A percentile compares a stretch with the other conserved stretches of the same genome.
These are phyloP conservation scores for Copidosoma floridanum DNA, from an alignment of 1,140 invertebrate species.

Conservation along the genomic window DNA sequence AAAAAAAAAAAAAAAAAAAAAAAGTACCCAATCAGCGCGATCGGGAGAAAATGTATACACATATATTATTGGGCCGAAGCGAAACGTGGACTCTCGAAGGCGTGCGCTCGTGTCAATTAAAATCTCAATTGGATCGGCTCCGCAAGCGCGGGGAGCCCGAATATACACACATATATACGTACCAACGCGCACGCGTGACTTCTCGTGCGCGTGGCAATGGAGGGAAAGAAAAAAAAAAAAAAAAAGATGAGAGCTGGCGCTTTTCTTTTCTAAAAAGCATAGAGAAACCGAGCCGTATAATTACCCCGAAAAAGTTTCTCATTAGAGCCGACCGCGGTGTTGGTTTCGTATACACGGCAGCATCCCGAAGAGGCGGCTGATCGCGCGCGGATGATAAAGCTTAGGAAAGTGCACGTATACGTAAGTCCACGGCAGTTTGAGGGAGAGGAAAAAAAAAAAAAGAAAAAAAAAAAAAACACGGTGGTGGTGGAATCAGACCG, in stretches of 20 bases:
- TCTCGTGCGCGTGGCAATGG: background rate
- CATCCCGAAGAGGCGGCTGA: no score
- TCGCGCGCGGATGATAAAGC: background rate
- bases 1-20: no score
- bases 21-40: background rate
- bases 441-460: no score
- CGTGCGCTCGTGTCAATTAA: constrained; percentile 21
- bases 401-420: constrained; percentile 11
- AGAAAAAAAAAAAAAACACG: no score
- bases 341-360: no score
- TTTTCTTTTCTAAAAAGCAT: constrained; percentile 12
- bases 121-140: constrained; percentile 18
- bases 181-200: background rate
- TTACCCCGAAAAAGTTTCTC: constrained; percentile 23
- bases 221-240: no score
- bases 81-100: constrained; percentile 1
- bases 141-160: background rate
- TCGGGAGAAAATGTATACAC: background rate
- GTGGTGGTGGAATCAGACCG: constrained; percentile 32
- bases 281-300: background rate
- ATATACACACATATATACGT: background rate
- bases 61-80: constrained; percentile 5
- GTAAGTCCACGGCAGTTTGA: no score
- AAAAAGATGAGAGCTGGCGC: no score
- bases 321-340: constrained; percentile 17